phyloP scores from a whole-genome alignment of 1,140 invertebrate species.

The Hycleus phaleratus region DNA sequence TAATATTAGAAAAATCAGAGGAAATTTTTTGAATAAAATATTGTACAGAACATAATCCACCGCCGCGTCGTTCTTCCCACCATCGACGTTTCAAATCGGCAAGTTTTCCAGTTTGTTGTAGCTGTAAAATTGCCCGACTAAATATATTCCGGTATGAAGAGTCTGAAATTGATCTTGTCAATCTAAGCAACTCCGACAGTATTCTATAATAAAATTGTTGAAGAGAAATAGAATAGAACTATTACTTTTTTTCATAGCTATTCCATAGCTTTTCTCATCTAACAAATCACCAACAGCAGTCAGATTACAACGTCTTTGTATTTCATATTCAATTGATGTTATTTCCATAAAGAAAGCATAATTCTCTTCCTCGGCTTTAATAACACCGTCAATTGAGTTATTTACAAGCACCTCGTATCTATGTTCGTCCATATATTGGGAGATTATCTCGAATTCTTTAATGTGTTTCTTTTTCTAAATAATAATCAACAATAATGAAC shows the following conservation, averaged over 20 bases:
- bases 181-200: conserved; percentile 5
- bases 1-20: neutral
- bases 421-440: conserved; percentile 57
- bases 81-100: conserved; percentile 70
- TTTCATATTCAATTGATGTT: conserved; percentile 58
- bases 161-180: conserved; percentile 45
- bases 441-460: conserved; percentile 58
- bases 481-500: conserved; percentile 46
- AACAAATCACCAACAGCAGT: conserved; percentile 55
- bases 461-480: conserved; percentile 52
- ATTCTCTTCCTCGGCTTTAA: conserved; percentile 54
- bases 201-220: no score
- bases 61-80: conserved; percentile 72
- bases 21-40: neutral
- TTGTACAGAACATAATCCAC: conserved; percentile 57
- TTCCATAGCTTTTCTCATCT: conserved; percentile 75
- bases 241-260: conserved; percentile 66
- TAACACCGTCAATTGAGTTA: conserved; percentile 45
- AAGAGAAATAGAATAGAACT: conserved; percentile 1
- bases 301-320: conserved; percentile 59
- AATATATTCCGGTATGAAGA: conserved; percentile 62
- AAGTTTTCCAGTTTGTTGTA: conserved; percentile 70
- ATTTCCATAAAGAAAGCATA: conserved; percentile 73
- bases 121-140: conserved; percentile 62
- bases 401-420: conserved; percentile 53